These are phyloP conservation scores for Agraylea sexmaculata DNA, from an alignment of 1,140 invertebrate genomes.

Conservation along the genomic window DNA sequence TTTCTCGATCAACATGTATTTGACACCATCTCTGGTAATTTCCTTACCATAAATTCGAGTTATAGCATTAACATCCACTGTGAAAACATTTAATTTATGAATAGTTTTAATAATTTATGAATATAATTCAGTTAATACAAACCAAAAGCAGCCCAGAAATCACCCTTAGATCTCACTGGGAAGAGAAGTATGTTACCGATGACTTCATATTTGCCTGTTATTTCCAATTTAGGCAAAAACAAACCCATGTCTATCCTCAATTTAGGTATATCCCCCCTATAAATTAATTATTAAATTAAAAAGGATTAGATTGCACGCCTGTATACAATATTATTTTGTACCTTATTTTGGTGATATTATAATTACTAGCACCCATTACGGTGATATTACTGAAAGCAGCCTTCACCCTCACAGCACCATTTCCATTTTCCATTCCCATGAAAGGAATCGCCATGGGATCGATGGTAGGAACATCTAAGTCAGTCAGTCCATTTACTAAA, in stretches of 20 bases:
- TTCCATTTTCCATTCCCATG: constrained; percentile 61
- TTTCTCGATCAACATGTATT: constrained; percentile 54
- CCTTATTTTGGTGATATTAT: constrained; percentile 46
- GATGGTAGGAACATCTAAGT: constrained; percentile 56
- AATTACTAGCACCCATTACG: constrained; percentile 59
- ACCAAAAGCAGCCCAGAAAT: constrained; percentile 69
- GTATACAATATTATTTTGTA: constrained; percentile 14
- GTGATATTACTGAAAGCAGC: constrained; percentile 61
- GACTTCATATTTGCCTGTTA: constrained; percentile 60
- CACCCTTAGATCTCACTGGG: constrained; percentile 59
- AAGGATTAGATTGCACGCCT: background rate
- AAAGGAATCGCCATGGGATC: constrained; percentile 57
- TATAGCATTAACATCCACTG: constrained; percentile 57
- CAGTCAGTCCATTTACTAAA: constrained; percentile 51
- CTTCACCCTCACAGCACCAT: constrained; percentile 56
- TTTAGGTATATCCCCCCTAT: constrained; percentile 50
- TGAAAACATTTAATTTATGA: constrained; percentile 21
- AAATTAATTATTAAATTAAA: constrained; percentile 16
- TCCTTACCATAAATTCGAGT: constrained; percentile 58
- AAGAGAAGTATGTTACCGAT: constrained; percentile 62
- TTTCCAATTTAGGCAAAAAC: constrained; percentile 56
- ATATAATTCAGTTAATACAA: constrained; percentile 1
- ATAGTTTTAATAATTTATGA: background rate
- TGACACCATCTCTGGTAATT: constrained; percentile 41
- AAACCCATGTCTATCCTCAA: constrained; percentile 55